Evolutionary conservation across 1,140 invertebrate species (phyloP), one percentile per base, ranked within the genome.

Genomic region (Heliconius nattereri): DNA sequence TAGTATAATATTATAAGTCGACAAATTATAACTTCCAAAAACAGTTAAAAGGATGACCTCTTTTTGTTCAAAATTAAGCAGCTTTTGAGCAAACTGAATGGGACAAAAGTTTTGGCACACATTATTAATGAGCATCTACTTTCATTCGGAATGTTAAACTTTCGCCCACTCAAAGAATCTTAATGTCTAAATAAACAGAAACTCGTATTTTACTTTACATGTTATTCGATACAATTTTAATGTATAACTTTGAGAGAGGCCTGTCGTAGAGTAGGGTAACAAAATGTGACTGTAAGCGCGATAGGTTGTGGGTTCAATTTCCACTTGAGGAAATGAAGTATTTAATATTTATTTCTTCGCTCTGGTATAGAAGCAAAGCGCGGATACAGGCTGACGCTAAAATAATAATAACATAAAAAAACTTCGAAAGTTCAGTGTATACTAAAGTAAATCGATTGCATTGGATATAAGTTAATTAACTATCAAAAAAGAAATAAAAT

Each of bases 21-120:
- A 54, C 78, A 79, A 79, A 79, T 75, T 66, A 40, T 40, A 79
- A 79, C 40, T 79, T 79, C 49, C 37, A 75, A 57, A 45, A 73
- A 72, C 26, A 60, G 71, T 79, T 79, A 73, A 79, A 75, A 78
- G 77, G 78, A 75, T 79, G 73, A 75, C 73, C 78, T 45, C 54
- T 73, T 73, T 71, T 79, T 79, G 73, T 79, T 54, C 29, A 35
- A 79, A 74, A 75, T 74, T 79, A 75, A 79, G 73, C 60, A 75
- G 78, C 78, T 79, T 78, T 79, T 79, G 45, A 79, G 49, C 52
- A 78, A 78, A 78, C 78, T 70, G 72, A 75, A 75, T 74, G 73
- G 60, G 60, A 78, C 54, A 26, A 79, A 66, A 79, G 23, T 75
- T 79, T 70, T 37, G 20, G 72, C 73, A 74, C 72, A 79, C 57